phyloP scores from a whole-genome alignment of 2,797 vertebrate species.

The Channa striata region DNA sequence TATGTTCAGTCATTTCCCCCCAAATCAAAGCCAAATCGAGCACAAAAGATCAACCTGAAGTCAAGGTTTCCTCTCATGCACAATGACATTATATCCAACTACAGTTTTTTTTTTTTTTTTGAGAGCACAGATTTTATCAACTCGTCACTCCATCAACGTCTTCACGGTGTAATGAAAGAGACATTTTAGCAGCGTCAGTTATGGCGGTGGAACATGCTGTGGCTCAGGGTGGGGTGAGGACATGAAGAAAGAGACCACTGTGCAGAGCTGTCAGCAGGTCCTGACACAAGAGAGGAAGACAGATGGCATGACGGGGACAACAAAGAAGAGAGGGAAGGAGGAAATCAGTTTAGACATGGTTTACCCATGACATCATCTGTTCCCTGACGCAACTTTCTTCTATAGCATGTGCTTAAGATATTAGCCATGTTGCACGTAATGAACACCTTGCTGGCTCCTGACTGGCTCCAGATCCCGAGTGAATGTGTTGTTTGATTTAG shows the following conservation, averaged over 20 bases:
- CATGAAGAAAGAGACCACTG: constrained; percentile 77
- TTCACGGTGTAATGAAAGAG: constrained; percentile 75
- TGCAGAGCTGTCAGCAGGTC: constrained; percentile 66
- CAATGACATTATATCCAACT: constrained; percentile 44
- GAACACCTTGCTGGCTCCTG: constrained; percentile 29
- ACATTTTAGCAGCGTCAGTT: constrained; percentile 56
- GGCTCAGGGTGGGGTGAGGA: constrained; percentile 64
- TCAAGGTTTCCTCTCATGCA: constrained; percentile 20
- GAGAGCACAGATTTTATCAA: not conserved
- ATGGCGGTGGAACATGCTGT: constrained; percentile 56
- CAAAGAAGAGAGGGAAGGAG: constrained; percentile 18
- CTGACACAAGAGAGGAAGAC: constrained; percentile 42
- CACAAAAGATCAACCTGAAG: constrained; percentile 17
- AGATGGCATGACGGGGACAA: constrained; percentile 34
- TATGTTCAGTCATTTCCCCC: constrained; percentile 6
- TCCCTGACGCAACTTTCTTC: not conserved
- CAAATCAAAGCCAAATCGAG: constrained; percentile 58
- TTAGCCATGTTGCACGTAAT: constrained; percentile 44
- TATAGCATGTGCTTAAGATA: constrained; percentile 40
- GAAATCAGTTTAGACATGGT: constrained; percentile 42
- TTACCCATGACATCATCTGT: constrained; percentile 78
- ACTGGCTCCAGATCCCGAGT: constrained; percentile 38
- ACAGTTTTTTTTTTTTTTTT: constrained; percentile 55
- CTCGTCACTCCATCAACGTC: constrained; percentile 51
- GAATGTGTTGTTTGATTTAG: constrained; percentile 54